phyloP scores from a whole-genome alignment of 2,113 vertebrate genomes.

The Heterochromis multidens region DNA sequence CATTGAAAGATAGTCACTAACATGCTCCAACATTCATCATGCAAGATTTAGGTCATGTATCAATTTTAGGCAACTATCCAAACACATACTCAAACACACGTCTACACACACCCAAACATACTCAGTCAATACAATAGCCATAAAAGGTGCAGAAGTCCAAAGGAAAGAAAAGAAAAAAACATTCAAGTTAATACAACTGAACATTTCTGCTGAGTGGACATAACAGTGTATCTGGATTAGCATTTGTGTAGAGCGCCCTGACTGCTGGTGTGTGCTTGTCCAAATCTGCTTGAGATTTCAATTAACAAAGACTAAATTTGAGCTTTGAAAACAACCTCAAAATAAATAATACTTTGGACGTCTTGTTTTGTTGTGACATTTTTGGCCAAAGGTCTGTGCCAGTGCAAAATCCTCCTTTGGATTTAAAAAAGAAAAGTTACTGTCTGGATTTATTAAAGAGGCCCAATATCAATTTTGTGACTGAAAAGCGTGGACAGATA shows the following conservation, averaged over 20 bases:
- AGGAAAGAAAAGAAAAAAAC: conserved; percentile 41
- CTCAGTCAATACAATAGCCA: neutral
- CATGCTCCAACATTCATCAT: conserved; percentile 16
- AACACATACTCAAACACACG: neutral
- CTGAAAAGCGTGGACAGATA: neutral
- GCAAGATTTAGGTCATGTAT: neutral
- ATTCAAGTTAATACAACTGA: conserved; percentile 51
- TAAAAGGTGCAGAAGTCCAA: conserved; percentile 35
- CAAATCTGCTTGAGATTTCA: neutral
- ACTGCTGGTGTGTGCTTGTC: neutral
- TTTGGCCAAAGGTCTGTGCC: neutral
- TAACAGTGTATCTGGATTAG: conserved; percentile 46
- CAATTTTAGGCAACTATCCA: neutral
- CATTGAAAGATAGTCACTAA: conserved; percentile 2
- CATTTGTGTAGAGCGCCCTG: neutral
- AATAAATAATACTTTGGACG: too few relatives aligned
- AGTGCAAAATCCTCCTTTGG: neutral
- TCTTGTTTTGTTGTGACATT: neutral
- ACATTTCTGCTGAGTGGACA: conserved; percentile 64
- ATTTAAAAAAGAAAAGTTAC: neutral
- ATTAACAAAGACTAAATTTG: neutral
- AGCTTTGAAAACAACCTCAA: too few relatives aligned
- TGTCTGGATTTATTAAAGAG: neutral
- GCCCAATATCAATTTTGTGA: neutral
- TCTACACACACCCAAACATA: neutral